Evolutionary conservation across 1,140 invertebrate genomes (phyloP).

Genomic region (Venturia canescens): DNA sequence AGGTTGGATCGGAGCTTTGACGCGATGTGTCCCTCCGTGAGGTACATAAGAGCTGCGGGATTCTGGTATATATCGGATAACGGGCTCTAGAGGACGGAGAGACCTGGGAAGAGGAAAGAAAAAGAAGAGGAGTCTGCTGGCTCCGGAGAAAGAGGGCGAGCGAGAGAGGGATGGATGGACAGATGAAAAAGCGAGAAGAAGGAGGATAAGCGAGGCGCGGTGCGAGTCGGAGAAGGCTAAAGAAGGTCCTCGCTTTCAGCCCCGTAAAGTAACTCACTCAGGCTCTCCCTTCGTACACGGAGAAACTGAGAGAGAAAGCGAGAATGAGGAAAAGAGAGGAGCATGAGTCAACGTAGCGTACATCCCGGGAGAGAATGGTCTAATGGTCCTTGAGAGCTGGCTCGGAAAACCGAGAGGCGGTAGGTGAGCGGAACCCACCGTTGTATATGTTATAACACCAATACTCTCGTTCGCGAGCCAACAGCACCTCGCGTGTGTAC

Average conservation of each 20-base stretch:
- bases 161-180: neutral
- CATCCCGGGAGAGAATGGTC: slow-evolving; percentile 57
- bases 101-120: slow-evolving; percentile 35
- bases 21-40: neutral
- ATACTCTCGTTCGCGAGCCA: neutral
- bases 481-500: neutral
- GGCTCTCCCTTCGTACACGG: slow-evolving; percentile 50
- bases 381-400: slow-evolving; percentile 58
- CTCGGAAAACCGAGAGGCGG: slow-evolving; percentile 39
- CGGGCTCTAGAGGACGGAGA: slow-evolving; percentile 28
- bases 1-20: neutral
- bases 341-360: slow-evolving; percentile 63
- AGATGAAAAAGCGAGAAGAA: too few relatives aligned
- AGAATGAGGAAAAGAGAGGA: neutral
- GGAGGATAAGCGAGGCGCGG: too few relatives aligned
- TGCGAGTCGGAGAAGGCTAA: neutral
- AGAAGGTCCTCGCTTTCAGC: slow-evolving; percentile 41
- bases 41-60: slow-evolving; percentile 11
- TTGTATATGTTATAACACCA: slow-evolving; percentile 22
- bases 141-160: slow-evolving; percentile 9
- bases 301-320: neutral
- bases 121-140: neutral
- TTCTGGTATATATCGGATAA: slow-evolving; percentile 43
- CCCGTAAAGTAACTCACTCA: slow-evolving; percentile 62
- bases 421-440: slow-evolving; percentile 39